Base-by-base conservation (phyloP, 2,888 invertebrate species). In the Leucophora obtusa region DNA sequence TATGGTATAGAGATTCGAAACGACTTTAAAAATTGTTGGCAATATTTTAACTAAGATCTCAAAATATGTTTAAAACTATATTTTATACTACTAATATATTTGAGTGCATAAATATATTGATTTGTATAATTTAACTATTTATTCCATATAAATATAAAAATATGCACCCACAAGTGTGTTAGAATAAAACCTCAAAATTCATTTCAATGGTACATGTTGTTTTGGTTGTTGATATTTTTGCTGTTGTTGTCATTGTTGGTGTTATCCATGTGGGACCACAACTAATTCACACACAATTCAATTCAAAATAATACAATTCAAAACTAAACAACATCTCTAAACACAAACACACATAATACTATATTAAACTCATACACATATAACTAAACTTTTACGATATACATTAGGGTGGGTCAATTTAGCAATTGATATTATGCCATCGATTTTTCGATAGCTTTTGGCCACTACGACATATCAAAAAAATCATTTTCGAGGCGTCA, bases 231-330 rank as follows among this genome's bases (percentile, higher is more conserved):
- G 21, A 38, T 54, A 14, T 35, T 53, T 33, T 53, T 65, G 43
- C 53, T 69, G 65, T 69, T 70, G 24, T 70, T 28, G 63, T 17
- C 38, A 18, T 21, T 35, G 8, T 18, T 35, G n/a, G 17, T 33
- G 43, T 59, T 82, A 79, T 69, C 58, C 75, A 72, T 62, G 75
- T 50, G 51, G 71, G 81, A 82, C 76, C 82, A 71, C 73, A 86
- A 85, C 86, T 87, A 86, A 87, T 88, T 87, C 86, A 80, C 87
- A 87, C 85, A 86, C 84, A 85, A 87, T 86, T 62, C 74, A 51
- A 70, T 74, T 60, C 43, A 60, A 62, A 6, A 66, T 60, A 75
- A 69, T 60, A 43, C 47, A 54, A 54, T 74, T 70, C 35, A 54
- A 58, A 47, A 62, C 58, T 54, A 28, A 62, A 79, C n/a, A n/a